Evolutionary conservation across 2,797 vertebrate species (phyloP).

Genomic region (Uromys caudimaculatus): DNA sequence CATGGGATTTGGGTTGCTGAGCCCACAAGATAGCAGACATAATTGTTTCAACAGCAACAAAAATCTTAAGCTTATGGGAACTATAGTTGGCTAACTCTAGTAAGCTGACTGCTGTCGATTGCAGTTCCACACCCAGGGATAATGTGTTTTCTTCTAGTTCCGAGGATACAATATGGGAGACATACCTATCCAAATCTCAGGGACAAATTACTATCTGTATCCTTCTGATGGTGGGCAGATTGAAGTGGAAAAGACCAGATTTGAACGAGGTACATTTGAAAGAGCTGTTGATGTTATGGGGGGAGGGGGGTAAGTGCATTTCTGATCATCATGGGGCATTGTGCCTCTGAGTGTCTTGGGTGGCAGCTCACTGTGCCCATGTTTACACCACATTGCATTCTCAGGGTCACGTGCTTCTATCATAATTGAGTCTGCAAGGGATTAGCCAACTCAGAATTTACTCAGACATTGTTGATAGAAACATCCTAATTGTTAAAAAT

Average conservation of each 20-base stretch:
- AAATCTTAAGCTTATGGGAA: neutral
- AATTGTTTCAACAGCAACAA: neutral
- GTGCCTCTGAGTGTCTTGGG: no score
- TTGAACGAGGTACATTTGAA: constrained; percentile 89
- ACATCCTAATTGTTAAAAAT: neutral
- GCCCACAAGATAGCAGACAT: neutral
- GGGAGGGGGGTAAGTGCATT: neutral
- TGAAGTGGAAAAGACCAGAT: constrained; percentile 90
- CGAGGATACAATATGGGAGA: constrained; percentile 92
- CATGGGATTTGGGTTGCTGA: neutral
- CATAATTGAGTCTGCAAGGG: neutral
- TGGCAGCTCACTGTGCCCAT: no score
- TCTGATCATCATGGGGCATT: neutral
- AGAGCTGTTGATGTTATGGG: neutral
- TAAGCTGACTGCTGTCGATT: neutral
- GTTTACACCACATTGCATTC: neutral
- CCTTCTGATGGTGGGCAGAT: constrained; percentile 94
- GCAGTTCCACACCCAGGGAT: neutral
- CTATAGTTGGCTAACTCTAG: neutral
- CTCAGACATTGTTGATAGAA: neutral
- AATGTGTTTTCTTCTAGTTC: constrained; percentile 87
- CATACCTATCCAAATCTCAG: constrained; percentile 90
- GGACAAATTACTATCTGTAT: constrained; percentile 89
- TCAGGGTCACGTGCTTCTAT: neutral
- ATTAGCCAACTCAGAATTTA: neutral